phyloP scores from a whole-genome alignment of 2,888 invertebrate genomes.

The Brachyptera risi region DNA sequence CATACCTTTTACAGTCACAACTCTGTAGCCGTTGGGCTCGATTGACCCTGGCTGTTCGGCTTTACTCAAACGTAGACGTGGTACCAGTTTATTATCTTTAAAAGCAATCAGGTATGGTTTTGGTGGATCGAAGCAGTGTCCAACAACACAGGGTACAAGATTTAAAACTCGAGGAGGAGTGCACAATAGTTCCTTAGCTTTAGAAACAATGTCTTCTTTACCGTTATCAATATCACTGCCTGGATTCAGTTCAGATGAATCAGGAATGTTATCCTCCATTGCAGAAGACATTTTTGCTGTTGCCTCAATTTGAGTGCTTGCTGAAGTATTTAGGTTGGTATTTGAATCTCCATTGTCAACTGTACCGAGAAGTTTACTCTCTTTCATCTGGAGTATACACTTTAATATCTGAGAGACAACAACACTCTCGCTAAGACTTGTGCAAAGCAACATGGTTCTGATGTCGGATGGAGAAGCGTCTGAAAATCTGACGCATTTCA shows the following conservation, averaged over 20 bases:
- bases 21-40: constrained; percentile 35
- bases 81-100: constrained; percentile 24
- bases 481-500: constrained; percentile 31
- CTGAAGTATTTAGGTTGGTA: too few species aligned
- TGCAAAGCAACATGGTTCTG: constrained; percentile 29
- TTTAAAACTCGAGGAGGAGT: constrained; percentile 27
- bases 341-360: too few species aligned
- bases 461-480: constrained; percentile 29
- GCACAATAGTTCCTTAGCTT: constrained; percentile 25
- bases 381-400: too few species aligned
- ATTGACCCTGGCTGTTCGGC: constrained; percentile 22
- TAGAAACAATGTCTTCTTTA: not conserved
- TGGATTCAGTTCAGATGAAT: not conserved
- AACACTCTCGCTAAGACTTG: too few species aligned
- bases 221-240: too few species aligned
- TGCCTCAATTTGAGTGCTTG: too few species aligned
- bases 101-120: constrained; percentile 30
- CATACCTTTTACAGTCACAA: constrained; percentile 30
- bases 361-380: too few species aligned
- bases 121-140: constrained; percentile 23
- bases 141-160: constrained; percentile 33
- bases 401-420: too few species aligned
- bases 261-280: too few species aligned
- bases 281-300: too few species aligned
- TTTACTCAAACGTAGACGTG: constrained; percentile 32